A percentile compares a stretch with the other conserved stretches of the same genome.
Evolutionary conservation across 2,888 invertebrate species (phyloP).

Genomic region (Morinoia aosen): DNA sequence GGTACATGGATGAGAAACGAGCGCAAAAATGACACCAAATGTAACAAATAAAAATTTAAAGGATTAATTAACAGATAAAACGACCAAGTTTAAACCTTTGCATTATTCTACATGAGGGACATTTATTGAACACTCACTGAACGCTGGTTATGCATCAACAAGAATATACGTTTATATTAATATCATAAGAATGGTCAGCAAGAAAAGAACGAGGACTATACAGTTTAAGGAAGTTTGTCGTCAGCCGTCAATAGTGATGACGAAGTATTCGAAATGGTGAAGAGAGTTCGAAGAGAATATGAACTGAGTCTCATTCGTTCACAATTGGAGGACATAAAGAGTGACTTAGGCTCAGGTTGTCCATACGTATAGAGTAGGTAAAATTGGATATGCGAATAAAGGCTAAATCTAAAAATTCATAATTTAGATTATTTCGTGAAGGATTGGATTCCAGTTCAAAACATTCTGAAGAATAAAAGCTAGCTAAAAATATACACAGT

Average conservation of each 20-base stretch:
- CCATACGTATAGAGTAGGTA: background rate
- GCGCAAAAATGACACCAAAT: constrained; percentile 30
- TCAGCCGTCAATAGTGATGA: background rate
- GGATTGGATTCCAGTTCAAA: background rate
- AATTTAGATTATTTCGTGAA: background rate
- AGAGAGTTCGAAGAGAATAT: background rate
- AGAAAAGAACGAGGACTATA: constrained; percentile 3
- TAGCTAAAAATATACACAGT: constrained; percentile 31
- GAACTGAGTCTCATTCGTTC: background rate
- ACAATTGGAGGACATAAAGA: background rate
- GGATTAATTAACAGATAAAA: background rate
- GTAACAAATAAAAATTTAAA: background rate
- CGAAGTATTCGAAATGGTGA: background rate
- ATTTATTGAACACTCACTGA: background rate
- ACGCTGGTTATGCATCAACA: constrained; percentile 29
- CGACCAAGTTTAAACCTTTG: background rate
- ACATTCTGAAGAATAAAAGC: background rate
- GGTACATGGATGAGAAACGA: constrained; percentile 49
- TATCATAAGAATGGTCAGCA: background rate
- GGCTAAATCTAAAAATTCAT: background rate
- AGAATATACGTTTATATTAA: constrained; percentile 19
- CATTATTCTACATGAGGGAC: background rate
- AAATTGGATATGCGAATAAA: background rate
- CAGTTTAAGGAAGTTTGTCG: background rate
- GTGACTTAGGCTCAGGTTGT: background rate